Evolutionary conservation across 2,113 vertebrate species (phyloP), one percentile per base, ranked within the genome.

Genomic region (Spilogale gracilis): DNA sequence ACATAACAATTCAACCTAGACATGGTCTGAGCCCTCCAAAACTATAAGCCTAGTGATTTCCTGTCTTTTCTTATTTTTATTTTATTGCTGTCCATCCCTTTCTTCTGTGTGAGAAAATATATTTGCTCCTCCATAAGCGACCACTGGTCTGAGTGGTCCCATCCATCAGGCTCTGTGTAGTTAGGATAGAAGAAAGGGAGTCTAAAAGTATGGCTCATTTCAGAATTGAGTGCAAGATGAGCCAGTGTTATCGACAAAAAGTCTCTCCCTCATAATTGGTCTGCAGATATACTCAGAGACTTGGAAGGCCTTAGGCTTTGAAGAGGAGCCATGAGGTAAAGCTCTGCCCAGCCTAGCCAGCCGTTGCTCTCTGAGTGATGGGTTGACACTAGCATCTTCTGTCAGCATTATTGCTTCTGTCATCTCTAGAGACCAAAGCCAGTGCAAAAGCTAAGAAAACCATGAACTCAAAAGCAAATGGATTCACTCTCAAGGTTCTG

Each of bases 221-320:
- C 76, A 89, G 74, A 83, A 67, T 4, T 82, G 91, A 95, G 88
- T 48, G 58, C 90, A 94, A 67, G 23, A 56, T 27, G 32, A 95
- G 76, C 80, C 89, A 21, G 50, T 6, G 45, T 27, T 82, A 85
- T 67, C 0, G 32, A 50, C 30, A 58, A 61, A 61, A 27, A 3
- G 17, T 20, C 63, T 38, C 25, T 76, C n/a, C 32, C 67, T 95
- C 20, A 2, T 79, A 54, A 80, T 5, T 25, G 45, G 61, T 61
- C 95, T 96, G 74, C 93, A 85, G 85, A 54, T 65, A 18, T 6
- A 21, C 76, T 95, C 71, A 85, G 93, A 90, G 43, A 93, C 81
- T 79, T 89, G 91, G 85, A 91, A 71, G 88, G 9, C 52, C 71
- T 82, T 32, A 0, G 32, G 52, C 76, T 94, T 91, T 95, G 81